These are phyloP conservation scores for Conomelus anceps DNA, from an alignment of 2,888 invertebrate genomes.

Conservation along the genomic window DNA sequence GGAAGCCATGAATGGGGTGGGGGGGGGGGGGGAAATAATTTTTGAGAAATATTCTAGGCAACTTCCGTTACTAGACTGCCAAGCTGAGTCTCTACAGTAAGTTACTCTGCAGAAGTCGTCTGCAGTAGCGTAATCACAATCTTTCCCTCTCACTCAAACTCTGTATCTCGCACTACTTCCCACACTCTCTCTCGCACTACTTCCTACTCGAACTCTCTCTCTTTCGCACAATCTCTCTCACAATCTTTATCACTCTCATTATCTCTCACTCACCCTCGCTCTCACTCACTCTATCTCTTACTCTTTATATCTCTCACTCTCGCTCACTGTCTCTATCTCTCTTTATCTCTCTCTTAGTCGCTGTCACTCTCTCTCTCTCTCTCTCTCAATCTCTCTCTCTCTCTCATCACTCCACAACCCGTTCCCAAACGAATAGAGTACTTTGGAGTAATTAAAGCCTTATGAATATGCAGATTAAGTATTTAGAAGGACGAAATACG, in stretches of 20 bases:
- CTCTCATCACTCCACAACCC: neutral
- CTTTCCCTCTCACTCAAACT: neutral
- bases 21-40: neutral
- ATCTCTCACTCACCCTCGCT: neutral
- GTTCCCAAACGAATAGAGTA: neutral
- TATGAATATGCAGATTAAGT: constrained; percentile 4
- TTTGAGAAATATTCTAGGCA: neutral
- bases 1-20: neutral
- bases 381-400: neutral
- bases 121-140: neutral
- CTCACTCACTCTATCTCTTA: neutral
- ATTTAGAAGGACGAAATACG: neutral
- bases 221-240: too few species aligned
- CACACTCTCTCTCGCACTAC: too few species aligned
- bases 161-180: too few species aligned
- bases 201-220: too few species aligned
- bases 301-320: neutral
- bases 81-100: neutral
- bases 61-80: neutral
- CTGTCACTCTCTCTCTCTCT: neutral
- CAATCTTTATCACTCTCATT: too few species aligned
- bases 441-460: neutral
- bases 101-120: neutral
- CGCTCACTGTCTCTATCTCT: too few species aligned
- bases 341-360: neutral